phyloP scores from a whole-genome alignment of 2,797 vertebrate genomes.

The Sitta carolinensis region DNA sequence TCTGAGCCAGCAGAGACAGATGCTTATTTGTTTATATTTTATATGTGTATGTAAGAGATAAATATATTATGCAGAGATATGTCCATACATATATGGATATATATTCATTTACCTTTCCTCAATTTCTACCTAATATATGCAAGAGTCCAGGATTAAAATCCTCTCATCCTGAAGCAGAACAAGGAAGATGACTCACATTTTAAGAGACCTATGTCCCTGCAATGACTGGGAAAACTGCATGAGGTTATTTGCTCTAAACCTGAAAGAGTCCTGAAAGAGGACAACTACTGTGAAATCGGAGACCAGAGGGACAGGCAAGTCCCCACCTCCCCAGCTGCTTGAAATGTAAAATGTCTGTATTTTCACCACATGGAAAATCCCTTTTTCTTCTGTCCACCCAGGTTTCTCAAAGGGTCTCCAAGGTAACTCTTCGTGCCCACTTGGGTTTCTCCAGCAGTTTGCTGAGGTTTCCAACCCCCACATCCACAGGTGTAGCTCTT shows the following conservation, averaged over 20 bases:
- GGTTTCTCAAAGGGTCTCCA: not conserved
- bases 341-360: not conserved
- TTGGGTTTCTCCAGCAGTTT: not conserved
- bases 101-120: not conserved
- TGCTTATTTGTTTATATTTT: no score
- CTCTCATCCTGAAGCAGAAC: not conserved
- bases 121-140: not conserved
- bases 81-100: no score
- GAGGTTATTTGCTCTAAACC: not conserved
- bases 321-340: not conserved
- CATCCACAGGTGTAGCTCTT: not conserved
- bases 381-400: not conserved
- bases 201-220: not conserved
- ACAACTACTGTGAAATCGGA: not conserved
- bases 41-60: fast-evolving
- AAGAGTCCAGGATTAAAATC: not conserved
- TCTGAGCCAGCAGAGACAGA: not conserved
- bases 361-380: not conserved
- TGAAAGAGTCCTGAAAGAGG: not conserved
- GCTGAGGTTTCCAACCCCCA: not conserved
- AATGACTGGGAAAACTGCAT: not conserved
- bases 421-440: not conserved
- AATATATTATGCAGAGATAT: not conserved
- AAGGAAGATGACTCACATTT: not conserved
- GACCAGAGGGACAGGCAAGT: not conserved